Conservation (phyloP, 2,888 invertebrate genomes). For the Yponomeuta evonymella region DNA sequence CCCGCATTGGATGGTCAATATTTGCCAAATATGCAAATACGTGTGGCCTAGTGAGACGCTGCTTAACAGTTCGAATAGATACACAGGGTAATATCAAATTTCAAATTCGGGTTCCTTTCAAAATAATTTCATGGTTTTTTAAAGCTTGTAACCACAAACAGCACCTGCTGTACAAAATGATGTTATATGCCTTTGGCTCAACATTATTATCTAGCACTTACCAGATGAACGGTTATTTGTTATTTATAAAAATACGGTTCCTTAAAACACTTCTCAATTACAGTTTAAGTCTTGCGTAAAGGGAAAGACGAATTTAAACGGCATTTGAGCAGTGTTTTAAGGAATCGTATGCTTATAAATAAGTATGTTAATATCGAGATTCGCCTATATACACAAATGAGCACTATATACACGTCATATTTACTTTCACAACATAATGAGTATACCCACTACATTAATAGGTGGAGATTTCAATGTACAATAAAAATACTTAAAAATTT, state of each 20-base stretch:
- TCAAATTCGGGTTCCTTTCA: constrained; percentile 9
- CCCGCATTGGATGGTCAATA: too few relatives aligned
- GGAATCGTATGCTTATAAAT: not conserved
- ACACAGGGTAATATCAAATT: not conserved
- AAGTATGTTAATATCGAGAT: not conserved
- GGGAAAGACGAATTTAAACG: too few relatives aligned
- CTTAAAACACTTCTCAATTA: not conserved
- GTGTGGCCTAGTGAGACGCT: not conserved
- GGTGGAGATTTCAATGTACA: constrained; percentile 15
- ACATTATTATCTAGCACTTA: not conserved
- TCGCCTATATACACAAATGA: constrained; percentile 8
- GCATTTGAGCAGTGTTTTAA: too few relatives aligned
- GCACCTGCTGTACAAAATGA: constrained; percentile 56
- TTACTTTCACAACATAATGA: constrained; percentile 7
- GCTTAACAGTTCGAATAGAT: not conserved
- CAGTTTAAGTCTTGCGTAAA: not conserved
- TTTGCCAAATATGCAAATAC: too few relatives aligned
- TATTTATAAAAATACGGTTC: too few relatives aligned
- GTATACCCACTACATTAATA: constrained; percentile 9
- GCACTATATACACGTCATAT: constrained; percentile 12
- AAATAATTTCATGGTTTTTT: constrained; percentile 27
- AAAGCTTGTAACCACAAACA: constrained; percentile 50
- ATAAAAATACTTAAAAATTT: constrained; percentile 33
- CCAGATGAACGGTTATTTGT: not conserved
- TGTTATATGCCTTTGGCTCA: constrained; percentile 67